Evolutionary conservation across 2,113 vertebrate genomes (phyloP).

Genomic region (Nothocercus nigrocapillus): DNA sequence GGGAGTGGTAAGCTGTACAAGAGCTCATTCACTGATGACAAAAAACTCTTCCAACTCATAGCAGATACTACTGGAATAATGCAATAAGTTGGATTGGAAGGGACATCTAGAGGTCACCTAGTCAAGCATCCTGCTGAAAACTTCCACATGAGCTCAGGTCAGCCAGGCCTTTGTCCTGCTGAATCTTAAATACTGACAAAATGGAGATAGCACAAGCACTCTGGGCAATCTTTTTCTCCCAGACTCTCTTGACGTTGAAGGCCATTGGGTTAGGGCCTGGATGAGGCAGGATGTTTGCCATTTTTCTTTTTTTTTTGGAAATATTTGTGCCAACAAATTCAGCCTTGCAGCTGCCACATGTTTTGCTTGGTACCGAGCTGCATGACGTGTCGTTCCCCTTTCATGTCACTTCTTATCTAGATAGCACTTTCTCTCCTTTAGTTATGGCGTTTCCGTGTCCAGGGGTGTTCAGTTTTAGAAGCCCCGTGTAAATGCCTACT

Average conservation of each 20-base stretch:
- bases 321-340: background rate
- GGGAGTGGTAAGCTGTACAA: background rate
- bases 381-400: constrained; percentile 2
- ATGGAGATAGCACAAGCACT: background rate
- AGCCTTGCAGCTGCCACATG: background rate
- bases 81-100: background rate
- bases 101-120: background rate
- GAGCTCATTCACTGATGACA: background rate
- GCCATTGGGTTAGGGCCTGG: background rate
- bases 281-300: background rate
- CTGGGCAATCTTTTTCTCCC: background rate
- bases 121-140: background rate
- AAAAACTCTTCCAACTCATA: background rate
- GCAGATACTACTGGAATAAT: background rate
- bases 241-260: background rate
- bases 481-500: constrained; percentile 28
- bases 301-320: background rate
- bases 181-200: background rate
- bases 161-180: background rate
- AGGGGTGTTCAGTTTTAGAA: background rate
- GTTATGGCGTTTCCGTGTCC: constrained; percentile 38
- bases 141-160: background rate
- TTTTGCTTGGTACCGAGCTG: background rate
- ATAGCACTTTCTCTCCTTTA: constrained; percentile 41
- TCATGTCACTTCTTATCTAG: constrained; percentile 28